These are phyloP conservation scores for Trachelus stipa DNA, from an alignment of 2,888 invertebrate species.

Conservation along the genomic window DNA sequence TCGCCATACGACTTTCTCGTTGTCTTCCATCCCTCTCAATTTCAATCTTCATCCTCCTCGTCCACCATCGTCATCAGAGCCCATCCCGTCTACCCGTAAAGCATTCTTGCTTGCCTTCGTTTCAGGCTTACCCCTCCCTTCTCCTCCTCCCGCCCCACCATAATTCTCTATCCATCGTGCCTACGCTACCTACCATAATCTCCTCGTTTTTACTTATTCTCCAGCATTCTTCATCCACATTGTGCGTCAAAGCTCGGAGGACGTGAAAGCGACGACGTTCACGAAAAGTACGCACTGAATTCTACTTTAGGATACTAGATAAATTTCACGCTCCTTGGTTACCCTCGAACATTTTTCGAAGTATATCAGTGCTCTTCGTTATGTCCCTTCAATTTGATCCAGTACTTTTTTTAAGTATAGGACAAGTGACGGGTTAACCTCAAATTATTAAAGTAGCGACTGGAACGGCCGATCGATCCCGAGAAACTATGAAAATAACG, in stretches of 20 bases:
- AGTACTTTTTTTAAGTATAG: neutral
- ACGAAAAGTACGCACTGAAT: neutral
- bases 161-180: constrained; percentile 9
- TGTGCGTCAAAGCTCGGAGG: neutral
- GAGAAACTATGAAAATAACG: neutral
- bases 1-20: constrained; percentile 13
- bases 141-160: neutral
- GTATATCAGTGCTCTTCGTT: neutral
- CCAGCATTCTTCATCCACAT: neutral
- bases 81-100: neutral
- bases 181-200: neutral
- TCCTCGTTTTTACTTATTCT: neutral
- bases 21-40: constrained; percentile 6
- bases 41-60: constrained; percentile 2
- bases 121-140: neutral
- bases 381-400: neutral
- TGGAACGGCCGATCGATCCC: neutral
- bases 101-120: neutral
- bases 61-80: neutral
- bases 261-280: neutral
- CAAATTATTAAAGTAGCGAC: neutral
- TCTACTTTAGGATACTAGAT: neutral
- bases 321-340: neutral
- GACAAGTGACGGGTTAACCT: neutral
- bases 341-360: neutral